Evolutionary conservation across 2,797 vertebrate genomes (phyloP).

Genomic region (Bufotes viridis): DNA sequence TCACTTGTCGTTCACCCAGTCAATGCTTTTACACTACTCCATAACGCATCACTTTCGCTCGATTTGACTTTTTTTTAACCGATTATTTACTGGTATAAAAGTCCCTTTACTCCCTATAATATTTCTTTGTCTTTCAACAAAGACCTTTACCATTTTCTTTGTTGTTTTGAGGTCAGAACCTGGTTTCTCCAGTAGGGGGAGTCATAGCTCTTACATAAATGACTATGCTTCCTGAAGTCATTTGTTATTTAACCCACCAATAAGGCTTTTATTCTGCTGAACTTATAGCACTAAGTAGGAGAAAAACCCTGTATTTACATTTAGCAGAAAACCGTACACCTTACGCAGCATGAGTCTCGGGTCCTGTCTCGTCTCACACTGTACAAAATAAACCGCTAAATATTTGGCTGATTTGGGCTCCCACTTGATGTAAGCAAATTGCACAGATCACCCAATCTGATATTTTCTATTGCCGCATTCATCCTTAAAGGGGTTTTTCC

Average conservation of each 20-base stretch:
- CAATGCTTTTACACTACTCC: too few relatives aligned
- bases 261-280: background rate
- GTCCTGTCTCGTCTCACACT: background rate
- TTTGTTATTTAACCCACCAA: conserved; percentile 37
- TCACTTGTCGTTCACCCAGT: too few relatives aligned
- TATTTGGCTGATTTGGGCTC: background rate
- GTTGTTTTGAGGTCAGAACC: conserved; percentile 12
- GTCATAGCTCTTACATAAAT: background rate
- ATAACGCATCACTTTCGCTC: too few relatives aligned
- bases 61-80: too few relatives aligned
- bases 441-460: background rate
- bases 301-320: background rate
- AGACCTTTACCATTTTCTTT: conserved; percentile 36
- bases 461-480: background rate
- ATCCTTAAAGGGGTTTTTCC: background rate
- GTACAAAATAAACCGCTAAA: background rate
- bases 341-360: background rate
- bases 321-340: background rate
- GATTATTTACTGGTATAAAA: background rate
- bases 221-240: background rate
- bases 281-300: background rate
- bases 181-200: conserved; percentile 35
- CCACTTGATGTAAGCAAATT: background rate
- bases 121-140: conserved; percentile 22
- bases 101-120: background rate